Percentiles rank a stretch among this genome's conserved stretches.
These are phyloP conservation scores for Eptatretus atami DNA, from an alignment of 2,797 vertebrate species.

Conservation along the genomic window DNA sequence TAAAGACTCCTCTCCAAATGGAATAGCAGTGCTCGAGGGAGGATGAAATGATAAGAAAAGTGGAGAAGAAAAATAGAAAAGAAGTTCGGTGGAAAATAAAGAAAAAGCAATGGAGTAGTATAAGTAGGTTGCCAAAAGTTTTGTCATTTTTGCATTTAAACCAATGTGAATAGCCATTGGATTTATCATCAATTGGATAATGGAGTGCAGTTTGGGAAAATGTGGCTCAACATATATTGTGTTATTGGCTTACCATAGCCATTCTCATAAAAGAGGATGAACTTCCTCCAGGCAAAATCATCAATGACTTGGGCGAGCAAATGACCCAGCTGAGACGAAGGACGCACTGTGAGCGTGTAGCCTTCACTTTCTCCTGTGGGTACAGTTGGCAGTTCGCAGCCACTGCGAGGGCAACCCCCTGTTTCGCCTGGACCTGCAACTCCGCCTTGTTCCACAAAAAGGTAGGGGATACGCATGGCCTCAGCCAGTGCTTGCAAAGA, in stretches of 20 bases:
- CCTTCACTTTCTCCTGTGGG: conserved; percentile 30
- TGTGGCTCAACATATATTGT: too few relatives aligned
- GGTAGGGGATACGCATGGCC: conserved; percentile 95
- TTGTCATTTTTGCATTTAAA: too few relatives aligned
- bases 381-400: conserved; percentile 19
- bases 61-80: too few relatives aligned
- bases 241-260: conserved; percentile 41
- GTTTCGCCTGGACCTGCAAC: conserved; percentile 15
- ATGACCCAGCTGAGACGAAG: conserved; percentile 75
- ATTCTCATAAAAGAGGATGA: conserved; percentile 82
- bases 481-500: conserved; percentile 68
- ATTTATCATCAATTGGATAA: too few relatives aligned
- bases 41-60: too few relatives aligned
- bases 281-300: conserved; percentile 94
- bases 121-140: too few relatives aligned
- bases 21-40: too few relatives aligned
- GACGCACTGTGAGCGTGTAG: conserved; percentile 74
- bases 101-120: too few relatives aligned
- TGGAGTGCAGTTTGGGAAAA: too few relatives aligned
- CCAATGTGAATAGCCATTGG: too few relatives aligned
- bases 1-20: too few relatives aligned
- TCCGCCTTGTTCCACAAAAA: conserved; percentile 48
- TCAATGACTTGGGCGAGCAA: conserved; percentile 73
- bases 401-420: conserved; percentile 41
- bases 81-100: too few relatives aligned